A percentile compares a stretch with the other conserved stretches of the same genome.
phyloP scores from a whole-genome alignment of 2,113 vertebrate species.

The Uropsilus gracilis region DNA sequence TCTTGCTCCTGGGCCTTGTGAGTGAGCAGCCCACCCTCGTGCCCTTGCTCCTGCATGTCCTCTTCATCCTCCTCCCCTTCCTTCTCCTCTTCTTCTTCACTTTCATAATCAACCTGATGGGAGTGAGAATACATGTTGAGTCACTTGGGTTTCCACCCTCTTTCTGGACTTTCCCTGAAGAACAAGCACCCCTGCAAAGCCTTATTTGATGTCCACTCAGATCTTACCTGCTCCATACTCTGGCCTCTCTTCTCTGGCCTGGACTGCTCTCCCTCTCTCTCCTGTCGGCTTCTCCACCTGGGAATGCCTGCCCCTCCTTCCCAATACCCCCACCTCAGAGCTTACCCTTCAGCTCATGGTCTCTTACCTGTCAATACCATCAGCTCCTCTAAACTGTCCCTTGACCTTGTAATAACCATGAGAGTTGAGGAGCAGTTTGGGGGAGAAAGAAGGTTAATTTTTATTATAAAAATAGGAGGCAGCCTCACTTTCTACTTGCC shows the following conservation, averaged over 20 bases:
- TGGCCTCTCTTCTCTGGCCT: background rate
- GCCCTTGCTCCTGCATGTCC: constrained; percentile 73
- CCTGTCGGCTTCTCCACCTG: background rate
- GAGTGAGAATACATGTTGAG: rapidly evolving
- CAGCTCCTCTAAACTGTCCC: background rate
- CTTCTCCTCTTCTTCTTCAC: constrained; percentile 91
- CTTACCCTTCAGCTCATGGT: background rate
- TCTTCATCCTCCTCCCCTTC: constrained; percentile 75
- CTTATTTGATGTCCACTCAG: background rate
- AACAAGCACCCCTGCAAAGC: background rate
- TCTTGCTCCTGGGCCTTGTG: background rate
- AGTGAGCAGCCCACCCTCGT: background rate
- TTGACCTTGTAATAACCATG: background rate
- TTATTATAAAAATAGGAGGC: background rate
- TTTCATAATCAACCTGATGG: constrained; percentile 96
- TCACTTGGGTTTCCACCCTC: no score
- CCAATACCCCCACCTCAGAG: background rate
- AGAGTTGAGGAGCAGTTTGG: background rate
- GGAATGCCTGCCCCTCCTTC: background rate
- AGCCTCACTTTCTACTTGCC: background rate
- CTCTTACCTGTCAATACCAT: background rate
- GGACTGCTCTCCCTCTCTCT: no score
- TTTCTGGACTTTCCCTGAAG: no score
- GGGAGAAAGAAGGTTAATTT: background rate
- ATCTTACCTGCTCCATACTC: background rate